These are phyloP conservation scores for Drosophila neocordata DNA, from an alignment of 1,140 invertebrate species.

Conservation along the genomic window DNA sequence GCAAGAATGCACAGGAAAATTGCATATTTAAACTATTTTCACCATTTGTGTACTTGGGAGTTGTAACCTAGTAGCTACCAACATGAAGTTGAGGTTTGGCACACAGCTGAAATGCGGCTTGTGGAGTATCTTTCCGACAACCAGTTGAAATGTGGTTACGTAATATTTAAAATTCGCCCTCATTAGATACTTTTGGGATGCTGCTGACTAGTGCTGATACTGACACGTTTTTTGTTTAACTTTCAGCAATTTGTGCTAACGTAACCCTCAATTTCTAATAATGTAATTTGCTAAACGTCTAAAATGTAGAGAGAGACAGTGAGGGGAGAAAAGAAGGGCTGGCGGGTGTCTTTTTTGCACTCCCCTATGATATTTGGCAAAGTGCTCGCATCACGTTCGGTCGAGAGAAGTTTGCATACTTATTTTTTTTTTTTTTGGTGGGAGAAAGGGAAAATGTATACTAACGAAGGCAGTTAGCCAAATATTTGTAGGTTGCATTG, in stretches of 20 bases:
- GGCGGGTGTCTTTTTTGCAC: background rate
- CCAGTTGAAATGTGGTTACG: constrained; percentile 59
- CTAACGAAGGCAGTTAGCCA: constrained; percentile 74
- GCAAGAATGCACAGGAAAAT: constrained; percentile 8
- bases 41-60: constrained; percentile 9
- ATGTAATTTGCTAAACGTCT: constrained; percentile 78
- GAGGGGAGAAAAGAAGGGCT: too few relatives aligned
- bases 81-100: constrained; percentile 38
- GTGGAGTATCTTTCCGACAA: constrained; percentile 19
- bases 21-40: constrained; percentile 52
- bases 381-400: constrained; percentile 61
- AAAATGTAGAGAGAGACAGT: constrained; percentile 14
- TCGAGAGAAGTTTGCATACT: constrained; percentile 53
- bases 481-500: constrained; percentile 79
- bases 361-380: background rate
- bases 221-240: background rate
- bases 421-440: too few relatives aligned
- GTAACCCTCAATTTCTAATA: constrained; percentile 80
- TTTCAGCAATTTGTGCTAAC: constrained; percentile 1
- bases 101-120: constrained; percentile 47
- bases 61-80: constrained; percentile 19
- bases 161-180: constrained; percentile 9
- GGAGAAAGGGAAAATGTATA: constrained; percentile 3
- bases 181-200: background rate
- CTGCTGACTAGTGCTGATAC: constrained; percentile 28